Percentiles rank a stretch among this genome's conserved stretches.
phyloP scores from a whole-genome alignment of 2,113 vertebrate species.

The Lycaon pictus region DNA sequence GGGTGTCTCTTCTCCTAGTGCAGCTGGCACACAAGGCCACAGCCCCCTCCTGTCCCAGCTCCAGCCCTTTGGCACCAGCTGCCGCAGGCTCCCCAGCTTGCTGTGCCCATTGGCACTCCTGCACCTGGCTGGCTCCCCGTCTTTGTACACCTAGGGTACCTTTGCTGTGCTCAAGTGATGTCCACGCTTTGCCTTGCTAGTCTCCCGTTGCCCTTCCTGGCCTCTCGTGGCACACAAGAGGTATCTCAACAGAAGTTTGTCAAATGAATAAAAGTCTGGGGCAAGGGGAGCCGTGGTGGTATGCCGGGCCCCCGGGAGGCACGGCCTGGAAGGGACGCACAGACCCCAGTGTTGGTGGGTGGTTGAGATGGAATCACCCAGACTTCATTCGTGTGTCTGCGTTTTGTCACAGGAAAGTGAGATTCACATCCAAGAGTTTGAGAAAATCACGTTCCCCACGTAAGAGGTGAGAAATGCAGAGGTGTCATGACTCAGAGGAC shows the following conservation, averaged over 20 bases:
- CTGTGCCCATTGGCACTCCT: fast-evolving
- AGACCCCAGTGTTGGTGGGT: not conserved
- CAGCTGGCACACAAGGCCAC: not conserved
- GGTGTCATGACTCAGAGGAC: not conserved
- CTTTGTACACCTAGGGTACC: not conserved
- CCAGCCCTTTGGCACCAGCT: not conserved
- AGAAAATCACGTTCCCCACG: not conserved
- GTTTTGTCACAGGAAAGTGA: slow-evolving; percentile 28
- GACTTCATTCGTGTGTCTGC: not conserved
- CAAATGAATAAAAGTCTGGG: not conserved
- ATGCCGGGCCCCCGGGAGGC: not conserved
- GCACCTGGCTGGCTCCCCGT: not conserved
- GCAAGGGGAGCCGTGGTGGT: not conserved
- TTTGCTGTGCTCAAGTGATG: not conserved
- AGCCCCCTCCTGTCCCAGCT: not conserved
- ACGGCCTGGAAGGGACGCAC: not conserved
- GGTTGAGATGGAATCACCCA: not conserved
- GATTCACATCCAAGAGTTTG: slow-evolving; percentile 42
- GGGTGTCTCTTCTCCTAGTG: not conserved
- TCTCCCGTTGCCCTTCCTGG: not conserved
- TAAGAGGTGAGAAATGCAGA: not conserved
- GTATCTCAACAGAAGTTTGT: not conserved
- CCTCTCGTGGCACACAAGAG: not conserved
- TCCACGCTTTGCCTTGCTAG: not conserved
- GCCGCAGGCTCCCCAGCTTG: not conserved